These are phyloP conservation scores for Xiphophorus couchianus DNA, from an alignment of 2,113 vertebrate species.

Conservation along the genomic window DNA sequence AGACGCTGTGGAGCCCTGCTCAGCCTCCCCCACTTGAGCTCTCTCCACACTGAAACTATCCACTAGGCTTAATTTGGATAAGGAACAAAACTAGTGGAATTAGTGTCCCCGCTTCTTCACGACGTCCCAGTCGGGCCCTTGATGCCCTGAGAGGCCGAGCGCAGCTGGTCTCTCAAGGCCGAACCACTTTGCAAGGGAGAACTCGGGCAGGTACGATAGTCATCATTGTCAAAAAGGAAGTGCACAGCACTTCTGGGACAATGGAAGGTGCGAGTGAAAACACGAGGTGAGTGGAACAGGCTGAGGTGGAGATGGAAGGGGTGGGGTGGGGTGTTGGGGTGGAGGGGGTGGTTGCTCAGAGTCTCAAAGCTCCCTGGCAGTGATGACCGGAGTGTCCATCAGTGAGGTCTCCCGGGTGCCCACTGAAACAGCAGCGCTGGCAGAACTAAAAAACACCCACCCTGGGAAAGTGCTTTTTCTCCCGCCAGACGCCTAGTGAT, in stretches of 20 bases:
- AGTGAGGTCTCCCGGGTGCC: constrained; percentile 78
- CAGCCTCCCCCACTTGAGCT: constrained; percentile 19
- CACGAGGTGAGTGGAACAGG: constrained; percentile 69
- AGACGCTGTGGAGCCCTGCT: constrained; percentile 2
- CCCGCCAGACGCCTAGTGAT: constrained; percentile 75
- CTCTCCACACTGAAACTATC: background rate
- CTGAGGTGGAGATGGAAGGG: constrained; percentile 51
- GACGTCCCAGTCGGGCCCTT: background rate
- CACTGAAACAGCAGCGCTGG: constrained; percentile 77
- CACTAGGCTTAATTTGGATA: background rate
- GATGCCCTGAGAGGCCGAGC: constrained; percentile 20
- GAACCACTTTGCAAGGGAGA: constrained; percentile 58
- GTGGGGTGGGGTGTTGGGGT: constrained; percentile 4
- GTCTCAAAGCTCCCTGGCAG: constrained; percentile 75
- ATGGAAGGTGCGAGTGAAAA: constrained; percentile 67
- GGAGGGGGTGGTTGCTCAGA: constrained; percentile 33
- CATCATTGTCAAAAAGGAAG: constrained; percentile 68
- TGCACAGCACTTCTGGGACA: constrained; percentile 68
- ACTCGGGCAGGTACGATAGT: constrained; percentile 52
- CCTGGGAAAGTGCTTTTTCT: constrained; percentile 82
- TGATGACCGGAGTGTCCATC: constrained; percentile 82
- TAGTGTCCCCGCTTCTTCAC: background rate
- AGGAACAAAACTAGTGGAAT: background rate
- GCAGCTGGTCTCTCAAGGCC: constrained; percentile 54
- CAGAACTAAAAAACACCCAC: constrained; percentile 78